Evolutionary conservation across 2,888 invertebrate genomes (phyloP), one percentile per base, ranked within the genome.

Genomic region (Ditylenchus weischeri): DNA sequence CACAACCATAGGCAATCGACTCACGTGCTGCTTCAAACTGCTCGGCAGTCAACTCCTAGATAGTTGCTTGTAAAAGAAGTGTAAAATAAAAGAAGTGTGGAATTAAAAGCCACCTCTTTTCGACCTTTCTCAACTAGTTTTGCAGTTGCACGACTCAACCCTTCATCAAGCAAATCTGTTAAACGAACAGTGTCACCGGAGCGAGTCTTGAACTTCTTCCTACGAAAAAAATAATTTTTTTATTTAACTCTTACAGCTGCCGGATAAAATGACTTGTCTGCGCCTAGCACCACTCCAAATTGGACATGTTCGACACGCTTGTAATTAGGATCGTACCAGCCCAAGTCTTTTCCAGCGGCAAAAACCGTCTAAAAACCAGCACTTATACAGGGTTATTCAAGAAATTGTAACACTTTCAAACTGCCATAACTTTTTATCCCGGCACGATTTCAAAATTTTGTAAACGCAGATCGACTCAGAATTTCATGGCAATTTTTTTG

Each of bases 171-270:
- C 57, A 98, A 87, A 73, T 93, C 91, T 8, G 88, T 87, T 8
- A 98, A 86, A 76, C 90, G 89, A 0, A 99, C 90, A 0, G 94
- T 93, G 72, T 95, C 96, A 0, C 96, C 96, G 1, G 95, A 94
- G 58, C 98, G 88, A 0, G 96, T 96, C 85, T 98, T 98, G 83
- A 98, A 96, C 85, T 96, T 98, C 84, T 98, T 98, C 82, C 91
- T 85, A 58, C 54, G 48, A 18, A 15, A 19, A 18, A 15, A 38
- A n/a, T n/a, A n/a, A n/a, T n/a, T 47, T 23, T 19, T 13, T n/a
- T 38, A 49, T n/a, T 11, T 43, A 65, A 23, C 29, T 29, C 18
- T 35, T 11, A 64, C 11, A 29, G 29, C 11, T 50, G 29, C 23
- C 15, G 36, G n/a, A 43, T 18, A 29, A 29, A 8, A 76, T 82